Evolutionary conservation across 2,797 vertebrate species (phyloP).

Genomic region (Botia almorhae): DNA sequence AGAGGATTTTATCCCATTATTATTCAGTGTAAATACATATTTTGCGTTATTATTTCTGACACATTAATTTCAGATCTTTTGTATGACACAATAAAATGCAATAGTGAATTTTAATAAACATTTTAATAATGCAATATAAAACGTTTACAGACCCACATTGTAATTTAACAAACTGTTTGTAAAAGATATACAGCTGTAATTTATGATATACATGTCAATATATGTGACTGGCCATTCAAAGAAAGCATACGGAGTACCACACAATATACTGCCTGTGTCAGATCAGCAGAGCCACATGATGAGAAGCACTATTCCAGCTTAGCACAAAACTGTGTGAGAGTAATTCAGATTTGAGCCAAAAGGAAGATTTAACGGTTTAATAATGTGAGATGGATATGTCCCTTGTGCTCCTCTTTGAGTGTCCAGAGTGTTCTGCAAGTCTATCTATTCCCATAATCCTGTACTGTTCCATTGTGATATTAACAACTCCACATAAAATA

Average conservation of each 20-base stretch:
- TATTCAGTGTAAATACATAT: no score
- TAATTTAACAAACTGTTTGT: background rate
- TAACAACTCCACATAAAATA: background rate
- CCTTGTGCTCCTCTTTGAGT: conserved; percentile 32
- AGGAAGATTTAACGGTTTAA: conserved; percentile 56
- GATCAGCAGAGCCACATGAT: conserved; percentile 9
- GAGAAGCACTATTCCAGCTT: conserved; percentile 32
- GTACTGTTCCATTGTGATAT: background rate
- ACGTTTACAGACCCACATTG: background rate
- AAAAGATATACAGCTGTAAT: background rate
- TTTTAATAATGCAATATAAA: background rate
- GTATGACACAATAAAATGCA: background rate
- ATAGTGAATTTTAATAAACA: no score
- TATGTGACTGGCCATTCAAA: background rate
- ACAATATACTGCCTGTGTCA: background rate
- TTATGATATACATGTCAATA: background rate
- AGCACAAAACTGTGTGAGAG: background rate
- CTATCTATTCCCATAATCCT: background rate
- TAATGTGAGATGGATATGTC: conserved; percentile 36
- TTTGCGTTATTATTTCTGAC: no score
- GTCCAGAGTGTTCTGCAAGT: conserved; percentile 33
- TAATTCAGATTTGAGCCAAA: conserved; percentile 53
- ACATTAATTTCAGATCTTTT: no score
- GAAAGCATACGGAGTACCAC: background rate
- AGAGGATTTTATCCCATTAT: no score